A percentile compares a stretch with the other conserved stretches of the same genome.
Evolutionary conservation across 1,140 invertebrate genomes (phyloP).

Genomic region (Drosophila rufa): DNA sequence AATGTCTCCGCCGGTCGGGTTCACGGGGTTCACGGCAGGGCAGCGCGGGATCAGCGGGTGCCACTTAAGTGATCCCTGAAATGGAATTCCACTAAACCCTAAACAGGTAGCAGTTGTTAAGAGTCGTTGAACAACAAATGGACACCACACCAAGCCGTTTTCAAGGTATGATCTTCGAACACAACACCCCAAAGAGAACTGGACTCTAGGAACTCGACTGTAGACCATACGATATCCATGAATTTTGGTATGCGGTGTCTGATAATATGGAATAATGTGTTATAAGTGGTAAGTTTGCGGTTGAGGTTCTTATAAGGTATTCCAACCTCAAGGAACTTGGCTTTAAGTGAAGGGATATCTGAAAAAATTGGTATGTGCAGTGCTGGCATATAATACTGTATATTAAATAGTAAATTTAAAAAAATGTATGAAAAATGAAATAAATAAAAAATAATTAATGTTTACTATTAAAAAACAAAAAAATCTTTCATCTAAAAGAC

Average conservation of each 20-base stretch:
- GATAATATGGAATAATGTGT: conserved; percentile 3
- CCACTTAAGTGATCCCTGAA: conserved; percentile 63
- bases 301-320: background rate
- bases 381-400: no score
- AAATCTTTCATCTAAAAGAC: no score
- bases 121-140: conserved; percentile 69
- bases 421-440: no score
- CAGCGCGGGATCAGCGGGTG: conserved; percentile 59
- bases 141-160: conserved; percentile 27
- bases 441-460: no score
- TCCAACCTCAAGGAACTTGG: background rate
- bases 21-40: conserved; percentile 30
- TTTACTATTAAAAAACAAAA: no score
- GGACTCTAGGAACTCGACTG: background rate
- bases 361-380: no score
- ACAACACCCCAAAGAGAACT: background rate
- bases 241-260: conserved; percentile 7
- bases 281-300: conserved; percentile 17
- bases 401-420: no score
- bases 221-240: background rate
- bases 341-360: background rate
- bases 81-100: conserved; percentile 35
- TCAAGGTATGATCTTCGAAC: background rate
- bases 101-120: conserved; percentile 74
- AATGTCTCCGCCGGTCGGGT: conserved; percentile 66